Evolutionary conservation across 2,888 invertebrate species (phyloP), one percentile per base, ranked within the genome.

Genomic region (Ophioninae sp.): DNA sequence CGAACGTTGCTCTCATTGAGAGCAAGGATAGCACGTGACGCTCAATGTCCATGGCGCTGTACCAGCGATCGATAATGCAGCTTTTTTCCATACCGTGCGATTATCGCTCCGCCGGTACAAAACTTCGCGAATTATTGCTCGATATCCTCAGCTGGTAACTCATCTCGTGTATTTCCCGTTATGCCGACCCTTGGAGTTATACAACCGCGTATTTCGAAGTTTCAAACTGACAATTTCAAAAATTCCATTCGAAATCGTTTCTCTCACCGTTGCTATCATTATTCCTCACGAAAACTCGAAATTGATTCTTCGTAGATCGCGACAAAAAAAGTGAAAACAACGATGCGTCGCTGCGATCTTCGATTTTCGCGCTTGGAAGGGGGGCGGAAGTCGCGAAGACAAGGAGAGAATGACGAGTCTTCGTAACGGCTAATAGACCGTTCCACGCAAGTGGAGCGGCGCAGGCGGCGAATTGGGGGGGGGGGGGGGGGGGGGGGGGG

Each of bases 1-100:
- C 23, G 13, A 9, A 17, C 51, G 22, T 63, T 59, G 44, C 23
- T 59, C 23, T 59, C n/a, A 67, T 67, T 37, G 39, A 76, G 39
- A 17, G 59, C 51, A 17, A 51, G 17, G 17, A 17, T 51, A 51
- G n/a, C 51, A 17, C 17, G 10, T 30, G n/a, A 44, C 44, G 22
- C 23, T 9, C 9, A 8, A 3, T 13, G 0, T 13, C 13, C 44
- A 30, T 30, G 3, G 30, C 30, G 30, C 30, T 30, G 30, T 51
- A n/a, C 44, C 44, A n/a, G 7, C 20, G 17, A 37, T 67, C 58
- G 39, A n/a, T 58, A 65, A 63, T 9, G 13, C 6, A 61, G 61
- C 13, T 6, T 30, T 23, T n/a, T 63, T 63, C 20, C 20, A 22
- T 75, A 44, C 20, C 41, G 51, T 17, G 17, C 13, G 22, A 23